phyloP scores from a whole-genome alignment of 2,888 invertebrate genomes.

The Synergus laeviventris region DNA sequence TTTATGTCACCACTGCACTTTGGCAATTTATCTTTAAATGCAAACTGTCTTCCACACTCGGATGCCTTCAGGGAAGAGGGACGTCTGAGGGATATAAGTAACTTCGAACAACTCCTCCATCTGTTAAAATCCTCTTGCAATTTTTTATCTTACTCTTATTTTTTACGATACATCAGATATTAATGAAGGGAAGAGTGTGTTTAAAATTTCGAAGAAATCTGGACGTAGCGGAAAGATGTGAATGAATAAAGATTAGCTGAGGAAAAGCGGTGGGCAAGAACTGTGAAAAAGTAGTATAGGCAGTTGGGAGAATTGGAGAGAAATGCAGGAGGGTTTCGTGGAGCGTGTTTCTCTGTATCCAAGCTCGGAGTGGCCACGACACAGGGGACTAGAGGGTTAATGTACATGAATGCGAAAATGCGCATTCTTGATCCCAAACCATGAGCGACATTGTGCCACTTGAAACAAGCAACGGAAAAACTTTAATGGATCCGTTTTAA shows the following conservation, averaged over 20 bases:
- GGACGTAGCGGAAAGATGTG: conserved; percentile 21
- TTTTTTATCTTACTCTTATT: conserved; percentile 44
- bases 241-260: conserved; percentile 25
- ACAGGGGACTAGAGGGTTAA: conserved; percentile 32
- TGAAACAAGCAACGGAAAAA: conserved; percentile 59
- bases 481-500: conserved; percentile 72
- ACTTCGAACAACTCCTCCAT: conserved; percentile 40
- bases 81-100: conserved; percentile 43
- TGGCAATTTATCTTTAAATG: conserved; percentile 52
- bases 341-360: conserved; percentile 44
- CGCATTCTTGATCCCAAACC: conserved; percentile 28
- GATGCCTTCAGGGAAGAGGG: conserved; percentile 46
- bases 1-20: conserved; percentile 50
- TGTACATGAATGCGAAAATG: conserved; percentile 35
- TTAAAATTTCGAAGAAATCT: conserved; percentile 28
- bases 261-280: conserved; percentile 26
- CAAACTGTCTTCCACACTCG: conserved; percentile 51
- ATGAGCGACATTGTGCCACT: conserved; percentile 35
- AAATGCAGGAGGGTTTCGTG: conserved; percentile 20
- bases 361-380: conserved; percentile 49
- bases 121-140: conserved; percentile 44
- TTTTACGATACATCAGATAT: conserved; percentile 4
- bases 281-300: background rate
- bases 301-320: conserved; percentile 6
- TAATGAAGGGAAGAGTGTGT: background rate